A percentile compares a stretch with the other conserved stretches of the same genome.
phyloP scores from a whole-genome alignment of 1,140 invertebrate species.

The Drosophila asahinai region DNA sequence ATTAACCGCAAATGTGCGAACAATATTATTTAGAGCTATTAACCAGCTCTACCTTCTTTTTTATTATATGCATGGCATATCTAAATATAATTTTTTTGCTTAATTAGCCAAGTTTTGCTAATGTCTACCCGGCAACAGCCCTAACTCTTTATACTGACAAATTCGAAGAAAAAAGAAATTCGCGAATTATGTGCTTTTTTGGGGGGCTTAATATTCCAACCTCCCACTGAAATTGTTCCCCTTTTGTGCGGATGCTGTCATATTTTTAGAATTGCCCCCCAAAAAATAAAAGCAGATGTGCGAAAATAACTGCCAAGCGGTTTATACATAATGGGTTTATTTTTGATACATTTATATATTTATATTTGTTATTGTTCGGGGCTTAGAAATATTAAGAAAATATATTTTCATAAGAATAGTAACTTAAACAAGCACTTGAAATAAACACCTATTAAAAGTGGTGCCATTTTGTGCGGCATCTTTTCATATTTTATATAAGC shows the following conservation, averaged over 20 bases:
- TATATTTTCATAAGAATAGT: too few relatives aligned
- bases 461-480: neutral
- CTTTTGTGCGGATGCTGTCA: constrained; percentile 23
- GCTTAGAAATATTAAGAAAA: too few relatives aligned
- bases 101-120: constrained; percentile 27
- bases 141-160: neutral
- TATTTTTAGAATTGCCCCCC: constrained; percentile 25
- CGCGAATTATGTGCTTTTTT: neutral
- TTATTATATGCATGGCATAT: neutral
- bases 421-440: too few relatives aligned
- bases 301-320: constrained; percentile 5
- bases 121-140: constrained; percentile 14
- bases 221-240: constrained; percentile 6
- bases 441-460: neutral
- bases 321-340: neutral
- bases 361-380: constrained; percentile 15
- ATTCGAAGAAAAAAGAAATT: neutral
- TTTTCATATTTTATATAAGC: neutral
- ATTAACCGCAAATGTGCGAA: constrained; percentile 14
- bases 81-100: constrained; percentile 7
- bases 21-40: constrained; percentile 12
- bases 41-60: neutral
- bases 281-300: constrained; percentile 14
- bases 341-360: neutral
- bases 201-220: neutral